phyloP scores from a whole-genome alignment of 2,113 vertebrate genomes.

The Columba livia region DNA sequence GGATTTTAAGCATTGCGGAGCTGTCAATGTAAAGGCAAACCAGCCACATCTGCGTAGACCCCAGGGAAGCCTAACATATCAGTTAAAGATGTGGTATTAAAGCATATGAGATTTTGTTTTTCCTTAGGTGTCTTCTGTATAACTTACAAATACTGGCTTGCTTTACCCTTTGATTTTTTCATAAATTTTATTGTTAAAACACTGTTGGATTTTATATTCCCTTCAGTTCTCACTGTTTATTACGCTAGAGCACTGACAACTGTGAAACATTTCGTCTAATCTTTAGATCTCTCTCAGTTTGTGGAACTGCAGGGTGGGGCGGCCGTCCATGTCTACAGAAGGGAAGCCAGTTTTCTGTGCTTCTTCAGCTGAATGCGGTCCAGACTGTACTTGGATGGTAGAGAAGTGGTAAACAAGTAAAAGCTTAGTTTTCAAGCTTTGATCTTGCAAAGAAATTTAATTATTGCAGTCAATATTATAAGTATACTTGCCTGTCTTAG shows the following conservation, averaged over 20 bases:
- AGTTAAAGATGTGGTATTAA: not conserved
- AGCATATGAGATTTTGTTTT: not conserved
- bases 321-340: not conserved
- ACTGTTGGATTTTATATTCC: not conserved
- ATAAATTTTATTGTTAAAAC: not conserved
- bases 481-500: not conserved
- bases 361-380: not conserved
- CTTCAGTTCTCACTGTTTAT: not conserved
- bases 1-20: not conserved
- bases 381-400: not conserved
- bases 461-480: not conserved
- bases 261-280: not conserved
- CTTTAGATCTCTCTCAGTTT: not conserved
- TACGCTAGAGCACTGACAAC: not conserved
- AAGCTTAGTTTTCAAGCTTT: not conserved
- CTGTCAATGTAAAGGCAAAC: not conserved
- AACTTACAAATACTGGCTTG: not conserved
- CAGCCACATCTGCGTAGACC: not conserved
- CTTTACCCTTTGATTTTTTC: not conserved
- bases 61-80: not conserved
- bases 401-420: not conserved
- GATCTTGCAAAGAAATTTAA: not conserved
- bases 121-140: not conserved
- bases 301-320: not conserved
- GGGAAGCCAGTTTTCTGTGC: not conserved